These are phyloP conservation scores for Atrina japonica DNA, from an alignment of 2,888 invertebrate genomes.

Conservation along the genomic window DNA sequence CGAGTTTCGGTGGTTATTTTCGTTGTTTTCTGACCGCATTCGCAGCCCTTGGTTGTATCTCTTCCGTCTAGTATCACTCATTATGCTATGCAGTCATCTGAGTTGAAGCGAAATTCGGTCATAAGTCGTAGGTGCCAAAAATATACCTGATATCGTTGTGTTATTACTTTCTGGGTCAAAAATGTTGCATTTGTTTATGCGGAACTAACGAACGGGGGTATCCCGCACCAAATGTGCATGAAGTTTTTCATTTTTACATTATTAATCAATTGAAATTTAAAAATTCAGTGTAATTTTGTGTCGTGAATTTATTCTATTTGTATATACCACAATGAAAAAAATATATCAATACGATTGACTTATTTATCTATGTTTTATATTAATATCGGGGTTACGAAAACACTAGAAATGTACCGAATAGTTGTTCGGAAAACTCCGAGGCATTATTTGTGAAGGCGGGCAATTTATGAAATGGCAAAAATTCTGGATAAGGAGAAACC, in stretches of 20 bases:
- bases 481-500: no score
- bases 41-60: constrained; percentile 60
- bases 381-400: no score
- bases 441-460: no score
- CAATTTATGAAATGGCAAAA: no score
- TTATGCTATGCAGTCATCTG: constrained; percentile 49
- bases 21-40: constrained; percentile 64
- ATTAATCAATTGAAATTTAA: neutral
- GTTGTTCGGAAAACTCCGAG: no score
- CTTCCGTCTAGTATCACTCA: constrained; percentile 73
- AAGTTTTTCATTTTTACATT: neutral
- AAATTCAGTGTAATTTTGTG: neutral
- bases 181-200: constrained; percentile 29
- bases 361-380: no score
- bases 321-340: neutral
- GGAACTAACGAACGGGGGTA: constrained; percentile 17
- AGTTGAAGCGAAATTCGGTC: constrained; percentile 34
- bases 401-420: no score
- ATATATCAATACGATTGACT: neutral
- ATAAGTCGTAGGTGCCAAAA: constrained; percentile 39
- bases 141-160: constrained; percentile 31
- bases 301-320: neutral
- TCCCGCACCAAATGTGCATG: neutral
- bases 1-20: constrained; percentile 55
- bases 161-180: constrained; percentile 21